These are phyloP conservation scores for Riparia riparia DNA, from an alignment of 2,113 vertebrate genomes.

Conservation along the genomic window DNA sequence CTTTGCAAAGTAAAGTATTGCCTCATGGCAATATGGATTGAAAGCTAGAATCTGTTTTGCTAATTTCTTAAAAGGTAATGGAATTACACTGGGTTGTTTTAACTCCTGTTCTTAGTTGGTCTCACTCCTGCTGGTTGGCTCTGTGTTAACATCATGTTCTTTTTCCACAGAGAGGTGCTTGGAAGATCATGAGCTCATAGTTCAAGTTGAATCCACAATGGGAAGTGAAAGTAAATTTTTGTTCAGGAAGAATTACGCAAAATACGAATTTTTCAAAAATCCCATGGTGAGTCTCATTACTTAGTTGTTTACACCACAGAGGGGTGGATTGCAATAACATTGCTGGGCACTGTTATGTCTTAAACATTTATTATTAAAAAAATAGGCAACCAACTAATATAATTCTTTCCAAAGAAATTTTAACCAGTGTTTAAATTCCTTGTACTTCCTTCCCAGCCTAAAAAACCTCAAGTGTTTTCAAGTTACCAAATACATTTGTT, in stretches of 20 bases:
- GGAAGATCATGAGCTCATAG: conserved; percentile 95
- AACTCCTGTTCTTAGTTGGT: not conserved
- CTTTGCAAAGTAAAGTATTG: not conserved
- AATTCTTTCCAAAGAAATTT: not conserved
- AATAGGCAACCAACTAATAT: not conserved
- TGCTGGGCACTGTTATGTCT: not conserved
- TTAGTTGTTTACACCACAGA: not conserved
- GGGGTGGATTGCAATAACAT: not conserved
- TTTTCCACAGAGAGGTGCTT: conserved; percentile 87
- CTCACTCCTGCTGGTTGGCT: not conserved
- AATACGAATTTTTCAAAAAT: conserved; percentile 98
- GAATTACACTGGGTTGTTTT: not conserved
- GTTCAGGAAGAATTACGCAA: conserved; percentile 98
- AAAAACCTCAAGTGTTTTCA: not conserved
- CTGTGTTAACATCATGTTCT: not conserved
- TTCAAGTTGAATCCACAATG: conserved; percentile 91
- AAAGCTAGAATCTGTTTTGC: not conserved
- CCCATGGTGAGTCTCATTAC: conserved; percentile 83
- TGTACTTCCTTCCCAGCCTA: not conserved
- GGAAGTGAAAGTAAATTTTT: conserved; percentile 93
- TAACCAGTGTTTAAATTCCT: conserved; percentile 21
- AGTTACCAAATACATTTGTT: not conserved
- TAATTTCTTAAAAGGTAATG: not conserved
- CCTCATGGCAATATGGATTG: not conserved
- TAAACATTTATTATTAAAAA: not conserved